Evolutionary conservation across 2,888 invertebrate species (phyloP).

Genomic region (Steromphala cineraria): DNA sequence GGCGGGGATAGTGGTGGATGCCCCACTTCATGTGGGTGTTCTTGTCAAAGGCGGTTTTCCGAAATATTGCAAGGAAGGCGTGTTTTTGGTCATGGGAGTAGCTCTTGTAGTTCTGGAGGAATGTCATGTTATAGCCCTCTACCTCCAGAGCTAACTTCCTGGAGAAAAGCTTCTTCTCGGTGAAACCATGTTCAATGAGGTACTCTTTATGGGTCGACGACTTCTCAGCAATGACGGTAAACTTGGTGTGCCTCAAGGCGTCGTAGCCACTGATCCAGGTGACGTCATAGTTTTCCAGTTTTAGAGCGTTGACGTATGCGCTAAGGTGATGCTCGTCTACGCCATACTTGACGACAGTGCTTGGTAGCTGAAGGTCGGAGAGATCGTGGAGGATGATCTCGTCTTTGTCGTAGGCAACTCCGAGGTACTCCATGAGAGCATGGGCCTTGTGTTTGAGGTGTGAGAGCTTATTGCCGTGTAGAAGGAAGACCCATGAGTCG

Average conservation of each 20-base stretch:
- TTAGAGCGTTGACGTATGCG: constrained; percentile 61
- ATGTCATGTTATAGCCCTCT: constrained; percentile 62
- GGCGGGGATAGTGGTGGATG: constrained; percentile 59
- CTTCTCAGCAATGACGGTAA: constrained; percentile 56
- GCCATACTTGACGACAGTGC: constrained; percentile 52
- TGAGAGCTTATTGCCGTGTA: constrained; percentile 52
- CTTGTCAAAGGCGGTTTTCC: constrained; percentile 52
- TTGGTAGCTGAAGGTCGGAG: constrained; percentile 52
- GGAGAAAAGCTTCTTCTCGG: constrained; percentile 50
- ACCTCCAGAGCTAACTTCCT: constrained; percentile 55
- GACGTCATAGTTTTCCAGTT: constrained; percentile 55
- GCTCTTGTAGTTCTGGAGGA: constrained; percentile 67
- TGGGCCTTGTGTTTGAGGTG: constrained; percentile 53
- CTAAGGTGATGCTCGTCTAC: constrained; percentile 66
- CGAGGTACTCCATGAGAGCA: constrained; percentile 46
- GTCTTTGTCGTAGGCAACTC: constrained; percentile 9
- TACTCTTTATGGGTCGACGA: constrained; percentile 39
- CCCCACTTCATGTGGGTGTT: constrained; percentile 61
- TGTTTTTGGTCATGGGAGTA: constrained; percentile 53
- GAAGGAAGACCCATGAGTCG: constrained; percentile 57
- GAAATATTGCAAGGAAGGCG: constrained; percentile 62
- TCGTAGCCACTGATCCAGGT: constrained; percentile 66
- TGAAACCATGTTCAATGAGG: constrained; percentile 56
- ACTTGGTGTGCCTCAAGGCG: constrained; percentile 49
- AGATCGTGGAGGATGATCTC: constrained; percentile 57